Evolutionary conservation across 2,888 invertebrate genomes (phyloP).

Genomic region (Cosmia trapezina): DNA sequence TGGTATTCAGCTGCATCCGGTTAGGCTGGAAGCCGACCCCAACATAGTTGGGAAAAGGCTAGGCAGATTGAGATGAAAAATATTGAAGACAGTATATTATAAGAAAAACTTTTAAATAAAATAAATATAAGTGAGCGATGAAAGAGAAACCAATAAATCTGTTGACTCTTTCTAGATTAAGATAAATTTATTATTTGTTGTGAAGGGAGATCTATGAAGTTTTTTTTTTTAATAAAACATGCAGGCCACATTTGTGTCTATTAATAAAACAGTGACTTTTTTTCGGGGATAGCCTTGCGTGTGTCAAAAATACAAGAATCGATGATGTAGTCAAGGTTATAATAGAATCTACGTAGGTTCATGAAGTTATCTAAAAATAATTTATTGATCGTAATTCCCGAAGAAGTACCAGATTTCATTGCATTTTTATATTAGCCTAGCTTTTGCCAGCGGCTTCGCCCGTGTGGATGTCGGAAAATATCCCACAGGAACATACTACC

Average conservation of each 20-base stretch:
- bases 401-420: neutral
- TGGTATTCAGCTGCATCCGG: too few species aligned
- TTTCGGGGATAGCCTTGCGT: neutral
- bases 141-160: slow-evolving; percentile 37
- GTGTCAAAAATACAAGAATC: neutral
- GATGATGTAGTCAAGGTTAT: neutral
- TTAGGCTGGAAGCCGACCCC: too few species aligned
- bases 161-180: slow-evolving; percentile 26
- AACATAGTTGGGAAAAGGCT: too few species aligned
- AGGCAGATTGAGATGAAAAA: slow-evolving; percentile 2
- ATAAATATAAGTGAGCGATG: slow-evolving; percentile 16
- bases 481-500: too few species aligned
- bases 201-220: slow-evolving; percentile 16
- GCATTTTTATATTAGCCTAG: too few species aligned
- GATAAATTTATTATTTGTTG: slow-evolving; percentile 51
- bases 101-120: slow-evolving; percentile 5
- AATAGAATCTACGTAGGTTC: neutral
- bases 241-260: neutral
- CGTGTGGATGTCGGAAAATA: too few species aligned
- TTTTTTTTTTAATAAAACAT: neutral
- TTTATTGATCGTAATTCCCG: neutral
- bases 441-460: too few species aligned
- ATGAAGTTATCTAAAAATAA: neutral
- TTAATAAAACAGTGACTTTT: neutral
- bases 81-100: neutral